Evolutionary conservation across 2,113 vertebrate species (phyloP).

Genomic region (Chunga burmeisteri): DNA sequence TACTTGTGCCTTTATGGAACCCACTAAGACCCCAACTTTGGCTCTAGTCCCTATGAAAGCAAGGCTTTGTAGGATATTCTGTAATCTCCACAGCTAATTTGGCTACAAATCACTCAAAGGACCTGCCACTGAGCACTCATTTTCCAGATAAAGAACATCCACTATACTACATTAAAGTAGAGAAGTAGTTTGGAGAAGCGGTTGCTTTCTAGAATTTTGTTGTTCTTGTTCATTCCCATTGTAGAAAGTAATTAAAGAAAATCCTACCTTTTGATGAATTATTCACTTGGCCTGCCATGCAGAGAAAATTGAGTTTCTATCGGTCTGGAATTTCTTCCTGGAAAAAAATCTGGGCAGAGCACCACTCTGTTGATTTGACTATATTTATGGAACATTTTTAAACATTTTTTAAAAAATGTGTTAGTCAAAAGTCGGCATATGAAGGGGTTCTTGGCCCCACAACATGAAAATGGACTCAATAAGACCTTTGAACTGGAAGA

Average conservation of each 20-base stretch:
- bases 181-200: accelerated
- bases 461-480: neutral
- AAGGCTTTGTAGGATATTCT: neutral
- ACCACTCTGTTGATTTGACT: neutral
- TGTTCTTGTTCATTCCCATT: neutral
- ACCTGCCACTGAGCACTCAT: neutral
- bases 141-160: neutral
- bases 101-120: neutral
- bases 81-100: neutral
- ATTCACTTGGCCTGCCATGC: neutral
- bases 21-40: neutral
- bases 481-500: slow-evolving; percentile 19
- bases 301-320: neutral
- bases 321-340: neutral
- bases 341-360: neutral
- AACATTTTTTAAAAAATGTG: neutral
- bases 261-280: neutral
- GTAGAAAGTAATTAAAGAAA: neutral
- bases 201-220: neutral
- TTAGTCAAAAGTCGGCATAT: neutral
- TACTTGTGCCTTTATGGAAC: neutral
- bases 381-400: neutral
- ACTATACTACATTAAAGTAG: neutral
- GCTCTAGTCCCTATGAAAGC: neutral
- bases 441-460: neutral